Evolutionary conservation across 2,113 vertebrate genomes (phyloP), one percentile per base, ranked within the genome.

Genomic region (Corynorhinus townsendii): DNA sequence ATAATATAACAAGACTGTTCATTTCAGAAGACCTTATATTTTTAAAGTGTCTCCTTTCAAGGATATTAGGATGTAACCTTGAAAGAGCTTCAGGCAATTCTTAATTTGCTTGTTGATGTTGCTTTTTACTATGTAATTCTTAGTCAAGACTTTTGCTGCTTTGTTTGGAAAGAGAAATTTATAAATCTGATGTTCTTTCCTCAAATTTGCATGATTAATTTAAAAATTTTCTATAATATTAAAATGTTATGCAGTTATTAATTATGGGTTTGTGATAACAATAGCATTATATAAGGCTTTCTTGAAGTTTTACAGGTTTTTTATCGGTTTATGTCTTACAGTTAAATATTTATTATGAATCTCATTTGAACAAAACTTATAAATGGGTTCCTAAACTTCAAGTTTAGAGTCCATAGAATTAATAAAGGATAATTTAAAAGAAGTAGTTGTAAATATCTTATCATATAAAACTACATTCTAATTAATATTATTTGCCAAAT

Each of bases 61-160:
- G 38, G 33, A 64, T 75, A n/a, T 54, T 92, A 83, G 15, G 12
- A 33, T 33, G 0, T 64, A 90, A 85, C 54, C 76, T 95, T 88
- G 68, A 89, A 79, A 93, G 62, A 90, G 8, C 35, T 84, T 96
- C 1, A 59, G 45, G n/a, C 24, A 86, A 40, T 59, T 95, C 89
- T 93, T 89, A 84, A 84, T 84, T 93, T 86, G 24, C 38, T 93
- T 94, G 45, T 85, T 92, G 54, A 75, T 88, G 47, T 20, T 81
- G 16, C 11, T 81, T 88, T 94, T 86, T 10, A 75, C 38, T 64
- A 71, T 64, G 40, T 64, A 93, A 89, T 86, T 83, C 7, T n/a
- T 72, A 94, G 45, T 0, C 33, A 79, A 80, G 30, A 20, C 12
- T 64, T 82, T 75, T 87, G 28, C 19, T 83, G 40, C 28, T 73